Evolutionary conservation across 2,797 vertebrate species (phyloP), one percentile per base, ranked within the genome.

Genomic region (Lepilemur ruficaudatus): DNA sequence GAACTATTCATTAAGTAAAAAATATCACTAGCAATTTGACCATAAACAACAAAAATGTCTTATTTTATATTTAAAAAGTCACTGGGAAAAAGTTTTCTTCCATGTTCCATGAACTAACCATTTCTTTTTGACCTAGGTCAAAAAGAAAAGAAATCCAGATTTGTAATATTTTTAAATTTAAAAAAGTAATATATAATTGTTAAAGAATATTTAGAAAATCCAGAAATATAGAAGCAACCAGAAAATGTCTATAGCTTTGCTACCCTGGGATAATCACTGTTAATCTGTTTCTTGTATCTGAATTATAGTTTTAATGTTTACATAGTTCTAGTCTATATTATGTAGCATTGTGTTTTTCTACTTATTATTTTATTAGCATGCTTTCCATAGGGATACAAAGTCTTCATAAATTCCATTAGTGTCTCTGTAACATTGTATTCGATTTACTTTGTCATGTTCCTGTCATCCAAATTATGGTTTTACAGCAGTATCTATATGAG

Each of bases 131-230:
- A 38, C 38, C 5, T 67, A 73, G 20, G 22, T 89, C n/a, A 23
- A 94, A 73, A 80, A 80, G 1, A 94, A 73, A 80, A 80, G 1
- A 90, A 96, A 69, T 41, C 70, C 2, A 93, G 2, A 67, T 61
- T 50, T 69, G 12, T 76, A 86, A 59, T 13, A 35, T 89, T 46
- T 75, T 22, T 7, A 41, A 57, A 46, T 61, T 84, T 10, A 4
- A 28, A 80, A 59, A 75, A 13, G 11, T 35, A 73, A 4, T 25
- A 13, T 65, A 30, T 90, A 38, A 52, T 55, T 32, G 69, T 50
- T 38, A 90, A 93, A 78, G 30, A 2, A 38, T 82, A 78, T 63
- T 82, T 83, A 81, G 48, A 93, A 96, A 91, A 72, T 70, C 38
- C 3, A 79, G 30, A 43, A 82, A 23, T 32, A 61, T 48, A 55